Conservation (phyloP, 2,113 vertebrate species). For the Typhlomys cinereus region DNA sequence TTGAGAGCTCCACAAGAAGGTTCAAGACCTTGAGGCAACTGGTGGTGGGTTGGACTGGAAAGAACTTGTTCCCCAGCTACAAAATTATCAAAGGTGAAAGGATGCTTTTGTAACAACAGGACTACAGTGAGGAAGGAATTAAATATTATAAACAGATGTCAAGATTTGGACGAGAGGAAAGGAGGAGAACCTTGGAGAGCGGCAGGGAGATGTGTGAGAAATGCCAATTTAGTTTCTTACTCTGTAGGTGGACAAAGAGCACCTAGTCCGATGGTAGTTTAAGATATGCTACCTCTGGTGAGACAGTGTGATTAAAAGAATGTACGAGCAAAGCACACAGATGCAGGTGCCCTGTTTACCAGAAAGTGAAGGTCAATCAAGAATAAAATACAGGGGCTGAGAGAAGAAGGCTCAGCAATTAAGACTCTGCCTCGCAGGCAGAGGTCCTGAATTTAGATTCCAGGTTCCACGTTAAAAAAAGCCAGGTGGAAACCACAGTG, state of each 20-base stretch:
- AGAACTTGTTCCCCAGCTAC: neutral
- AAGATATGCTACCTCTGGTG: neutral
- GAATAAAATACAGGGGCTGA: neutral
- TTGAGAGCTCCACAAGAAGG: neutral
- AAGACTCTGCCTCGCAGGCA: too few species aligned
- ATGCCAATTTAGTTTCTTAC: neutral
- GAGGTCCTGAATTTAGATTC: too few species aligned
- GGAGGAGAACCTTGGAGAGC: neutral
- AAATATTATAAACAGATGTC: neutral
- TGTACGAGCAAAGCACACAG: neutral
- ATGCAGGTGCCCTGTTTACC: neutral
- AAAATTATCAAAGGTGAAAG: neutral
- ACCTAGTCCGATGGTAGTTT: neutral
- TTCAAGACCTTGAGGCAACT: neutral
- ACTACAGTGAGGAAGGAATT: neutral
- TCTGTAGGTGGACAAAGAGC: neutral
- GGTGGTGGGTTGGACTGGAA: neutral
- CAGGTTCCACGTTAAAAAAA: too few species aligned
- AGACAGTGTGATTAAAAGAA: neutral
- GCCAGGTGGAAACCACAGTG: too few species aligned
- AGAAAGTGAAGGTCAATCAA: neutral
- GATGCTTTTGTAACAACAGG: neutral
- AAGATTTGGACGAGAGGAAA: neutral
- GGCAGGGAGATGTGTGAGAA: neutral
- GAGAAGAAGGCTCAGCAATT: too few species aligned